Evolutionary conservation across 2,888 invertebrate genomes (phyloP).

Genomic region (Papilio elwesi): DNA sequence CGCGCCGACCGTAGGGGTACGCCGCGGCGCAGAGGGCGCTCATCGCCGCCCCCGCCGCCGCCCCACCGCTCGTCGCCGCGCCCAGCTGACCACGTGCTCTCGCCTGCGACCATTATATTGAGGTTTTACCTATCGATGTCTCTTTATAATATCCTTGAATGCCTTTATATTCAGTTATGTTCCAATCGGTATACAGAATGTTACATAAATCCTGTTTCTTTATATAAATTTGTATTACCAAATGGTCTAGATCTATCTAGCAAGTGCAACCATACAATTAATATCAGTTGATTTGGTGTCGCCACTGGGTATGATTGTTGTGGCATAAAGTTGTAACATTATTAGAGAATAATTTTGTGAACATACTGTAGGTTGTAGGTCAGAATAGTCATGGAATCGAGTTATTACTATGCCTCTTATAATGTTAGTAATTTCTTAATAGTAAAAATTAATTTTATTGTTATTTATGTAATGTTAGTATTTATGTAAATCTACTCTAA

Average conservation of each 20-base stretch:
- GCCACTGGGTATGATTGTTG: background rate
- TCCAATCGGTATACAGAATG: conserved; percentile 27
- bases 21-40: conserved; percentile 60
- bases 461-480: background rate
- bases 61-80: conserved; percentile 47
- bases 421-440: background rate
- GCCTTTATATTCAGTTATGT: background rate
- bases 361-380: no score
- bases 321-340: background rate
- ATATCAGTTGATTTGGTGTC: background rate
- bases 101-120: conserved; percentile 4
- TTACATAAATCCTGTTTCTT: conserved; percentile 31
- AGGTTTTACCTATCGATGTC: conserved; percentile 30
- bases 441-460: background rate
- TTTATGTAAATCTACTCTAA: background rate
- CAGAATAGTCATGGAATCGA: no score
- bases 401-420: no score
- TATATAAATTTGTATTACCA: background rate
- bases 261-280: no score
- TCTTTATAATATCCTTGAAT: background rate
- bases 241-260: no score
- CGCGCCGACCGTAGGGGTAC: conserved; percentile 69
- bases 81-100: conserved; percentile 43
- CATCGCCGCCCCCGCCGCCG: conserved; percentile 41
- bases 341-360: no score